These are phyloP conservation scores for Melanotus villosus DNA, from an alignment of 2,888 invertebrate genomes.

Conservation along the genomic window DNA sequence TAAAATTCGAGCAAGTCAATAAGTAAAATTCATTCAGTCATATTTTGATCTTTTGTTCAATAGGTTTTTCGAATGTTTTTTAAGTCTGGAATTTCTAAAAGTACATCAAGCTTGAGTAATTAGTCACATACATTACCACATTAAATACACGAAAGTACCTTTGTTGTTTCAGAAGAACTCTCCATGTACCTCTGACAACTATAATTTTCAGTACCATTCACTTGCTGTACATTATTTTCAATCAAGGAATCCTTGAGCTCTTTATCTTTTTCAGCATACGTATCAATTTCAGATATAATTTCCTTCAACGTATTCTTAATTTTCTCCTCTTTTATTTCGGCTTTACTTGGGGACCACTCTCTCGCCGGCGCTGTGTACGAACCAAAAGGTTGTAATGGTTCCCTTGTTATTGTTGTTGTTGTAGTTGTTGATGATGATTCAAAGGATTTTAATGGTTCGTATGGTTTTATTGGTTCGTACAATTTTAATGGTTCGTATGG, in stretches of 20 bases:
- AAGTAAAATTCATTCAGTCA: too few relatives aligned
- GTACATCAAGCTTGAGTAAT: too few relatives aligned
- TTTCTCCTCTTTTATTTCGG: slow-evolving; percentile 70
- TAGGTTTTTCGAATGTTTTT: too few relatives aligned
- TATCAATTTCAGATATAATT: slow-evolving; percentile 75
- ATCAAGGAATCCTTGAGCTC: slow-evolving; percentile 53
- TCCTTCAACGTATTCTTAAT: slow-evolving; percentile 73
- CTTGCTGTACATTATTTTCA: neutral
- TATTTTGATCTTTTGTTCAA: too few relatives aligned
- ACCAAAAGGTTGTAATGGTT: neutral
- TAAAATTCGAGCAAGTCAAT: too few relatives aligned
- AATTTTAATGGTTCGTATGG: neutral
- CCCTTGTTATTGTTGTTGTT: neutral
- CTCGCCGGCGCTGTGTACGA: neutral
- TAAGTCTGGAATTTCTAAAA: too few relatives aligned
- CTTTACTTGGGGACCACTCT: slow-evolving; percentile 28
- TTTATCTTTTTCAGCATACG: slow-evolving; percentile 70
- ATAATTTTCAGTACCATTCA: slow-evolving; percentile 44
- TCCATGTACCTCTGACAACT: slow-evolving; percentile 48
- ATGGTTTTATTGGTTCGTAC: neutral
- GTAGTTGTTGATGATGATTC: neutral
- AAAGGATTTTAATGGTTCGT: neutral
- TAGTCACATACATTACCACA: too few relatives aligned
- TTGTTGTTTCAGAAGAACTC: slow-evolving; percentile 22
- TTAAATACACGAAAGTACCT: slow-evolving; percentile 13